A percentile compares a stretch with the other conserved stretches of the same genome.
These are phyloP conservation scores for Tringa solitaria DNA, from an alignment of 2,113 vertebrate species.

Conservation along the genomic window DNA sequence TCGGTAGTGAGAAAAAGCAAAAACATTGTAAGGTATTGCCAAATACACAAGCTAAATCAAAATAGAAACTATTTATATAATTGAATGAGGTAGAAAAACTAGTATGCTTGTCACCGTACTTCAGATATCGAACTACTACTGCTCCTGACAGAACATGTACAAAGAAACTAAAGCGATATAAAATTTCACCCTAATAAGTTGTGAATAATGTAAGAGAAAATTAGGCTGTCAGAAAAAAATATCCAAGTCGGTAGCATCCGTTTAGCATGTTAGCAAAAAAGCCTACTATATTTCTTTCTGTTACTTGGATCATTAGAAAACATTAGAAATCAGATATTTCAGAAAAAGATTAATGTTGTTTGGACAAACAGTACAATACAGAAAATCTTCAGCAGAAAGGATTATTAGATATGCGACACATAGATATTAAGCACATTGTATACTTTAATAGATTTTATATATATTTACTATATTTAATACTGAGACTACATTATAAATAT, in stretches of 20 bases:
- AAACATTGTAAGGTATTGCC: background rate
- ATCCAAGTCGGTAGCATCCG: background rate
- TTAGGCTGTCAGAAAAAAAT: background rate
- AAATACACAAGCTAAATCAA: background rate
- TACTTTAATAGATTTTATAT: background rate
- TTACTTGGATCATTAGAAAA: background rate
- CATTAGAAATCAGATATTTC: background rate
- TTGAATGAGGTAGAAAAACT: background rate
- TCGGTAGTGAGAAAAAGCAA: background rate
- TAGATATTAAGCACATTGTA: background rate
- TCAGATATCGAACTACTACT: background rate
- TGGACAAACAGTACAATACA: background rate
- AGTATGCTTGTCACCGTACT: background rate
- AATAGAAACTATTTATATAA: background rate
- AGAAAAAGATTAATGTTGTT: background rate
- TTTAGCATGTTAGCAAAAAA: background rate
- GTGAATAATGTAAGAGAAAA: slow-evolving; percentile 2
- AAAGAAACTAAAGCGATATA: background rate
- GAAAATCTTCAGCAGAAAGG: background rate
- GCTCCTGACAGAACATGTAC: background rate
- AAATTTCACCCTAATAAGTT: background rate
- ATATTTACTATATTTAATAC: background rate
- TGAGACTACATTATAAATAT: background rate
- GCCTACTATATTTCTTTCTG: background rate
- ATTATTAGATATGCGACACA: background rate